These are phyloP conservation scores for Limenitis camilla DNA, from an alignment of 2,888 invertebrate genomes.

Conservation along the genomic window DNA sequence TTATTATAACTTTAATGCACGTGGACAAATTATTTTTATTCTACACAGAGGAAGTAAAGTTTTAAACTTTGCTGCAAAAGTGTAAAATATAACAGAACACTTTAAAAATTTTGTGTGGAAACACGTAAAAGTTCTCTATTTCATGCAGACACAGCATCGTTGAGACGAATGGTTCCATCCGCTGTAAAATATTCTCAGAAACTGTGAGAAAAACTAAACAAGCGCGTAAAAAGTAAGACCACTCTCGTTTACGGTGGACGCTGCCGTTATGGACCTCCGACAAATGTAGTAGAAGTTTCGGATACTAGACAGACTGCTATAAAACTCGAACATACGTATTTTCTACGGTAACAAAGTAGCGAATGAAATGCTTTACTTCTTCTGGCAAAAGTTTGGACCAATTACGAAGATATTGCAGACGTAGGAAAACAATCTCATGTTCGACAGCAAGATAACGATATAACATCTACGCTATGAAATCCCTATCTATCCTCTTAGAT, in stretches of 20 bases:
- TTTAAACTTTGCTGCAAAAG: slow-evolving; percentile 11
- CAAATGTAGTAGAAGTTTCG: slow-evolving; percentile 9
- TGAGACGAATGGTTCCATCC: slow-evolving; percentile 41
- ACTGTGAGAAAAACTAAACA: slow-evolving; percentile 43
- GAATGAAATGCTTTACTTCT: background rate
- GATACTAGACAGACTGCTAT: slow-evolving; percentile 7
- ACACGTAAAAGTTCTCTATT: slow-evolving; percentile 59
- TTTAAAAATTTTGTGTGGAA: slow-evolving; percentile 16
- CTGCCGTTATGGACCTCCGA: slow-evolving; percentile 23
- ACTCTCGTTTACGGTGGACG: slow-evolving; percentile 48
- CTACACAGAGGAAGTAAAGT: background rate
- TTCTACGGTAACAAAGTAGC: slow-evolving; percentile 2
- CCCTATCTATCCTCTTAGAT: too few relatives aligned
- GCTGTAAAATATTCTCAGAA: slow-evolving; percentile 54
- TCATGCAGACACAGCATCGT: slow-evolving; percentile 58
- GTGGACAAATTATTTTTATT: background rate
- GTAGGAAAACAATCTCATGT: background rate
- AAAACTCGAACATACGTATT: slow-evolving; percentile 10
- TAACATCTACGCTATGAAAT: too few relatives aligned
- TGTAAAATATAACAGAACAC: slow-evolving; percentile 11
- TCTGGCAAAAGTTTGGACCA: slow-evolving; percentile 2
- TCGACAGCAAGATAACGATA: too few relatives aligned
- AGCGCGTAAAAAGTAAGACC: slow-evolving; percentile 51
- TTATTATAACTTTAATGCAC: background rate
- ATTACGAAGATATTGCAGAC: background rate